A percentile compares a stretch with the other conserved stretches of the same genome.
Evolutionary conservation across 2,888 invertebrate genomes (phyloP).

Genomic region (Euphydryas editha): DNA sequence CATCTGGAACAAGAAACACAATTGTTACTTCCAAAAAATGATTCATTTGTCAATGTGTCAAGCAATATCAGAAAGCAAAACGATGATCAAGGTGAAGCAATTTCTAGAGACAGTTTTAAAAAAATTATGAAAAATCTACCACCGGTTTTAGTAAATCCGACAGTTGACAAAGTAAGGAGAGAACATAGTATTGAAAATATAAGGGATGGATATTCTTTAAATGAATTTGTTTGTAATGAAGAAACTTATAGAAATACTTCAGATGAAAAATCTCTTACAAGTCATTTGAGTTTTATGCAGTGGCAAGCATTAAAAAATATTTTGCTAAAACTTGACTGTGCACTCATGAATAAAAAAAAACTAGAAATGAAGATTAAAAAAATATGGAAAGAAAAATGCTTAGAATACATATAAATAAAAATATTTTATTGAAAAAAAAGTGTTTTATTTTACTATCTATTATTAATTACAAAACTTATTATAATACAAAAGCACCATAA

Average conservation of each 20-base stretch:
- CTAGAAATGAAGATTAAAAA: conserved; percentile 67
- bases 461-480: conserved; percentile 47
- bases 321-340: conserved; percentile 57
- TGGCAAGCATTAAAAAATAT: conserved; percentile 79
- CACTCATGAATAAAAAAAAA: conserved; percentile 59
- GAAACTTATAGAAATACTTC: conserved; percentile 63
- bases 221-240: conserved; percentile 65
- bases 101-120: conserved; percentile 58
- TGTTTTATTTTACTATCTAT: conserved; percentile 45
- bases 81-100: conserved; percentile 55
- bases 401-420: conserved; percentile 68
- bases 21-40: conserved; percentile 24
- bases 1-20: conserved; percentile 33
- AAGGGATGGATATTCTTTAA: conserved; percentile 56
- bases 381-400: conserved; percentile 76
- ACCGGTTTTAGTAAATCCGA: conserved; percentile 26
- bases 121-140: conserved; percentile 42
- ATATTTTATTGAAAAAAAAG: conserved; percentile 38
- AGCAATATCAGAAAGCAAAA: conserved; percentile 29
- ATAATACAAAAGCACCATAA: conserved; percentile 65
- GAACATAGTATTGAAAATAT: conserved; percentile 58
- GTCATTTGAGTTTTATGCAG: conserved; percentile 79
- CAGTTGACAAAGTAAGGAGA: conserved; percentile 30
- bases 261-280: conserved; percentile 60
- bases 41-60: conserved; percentile 14